phyloP scores from a whole-genome alignment of 2,797 vertebrate species.

The Tarsius wallacei region DNA sequence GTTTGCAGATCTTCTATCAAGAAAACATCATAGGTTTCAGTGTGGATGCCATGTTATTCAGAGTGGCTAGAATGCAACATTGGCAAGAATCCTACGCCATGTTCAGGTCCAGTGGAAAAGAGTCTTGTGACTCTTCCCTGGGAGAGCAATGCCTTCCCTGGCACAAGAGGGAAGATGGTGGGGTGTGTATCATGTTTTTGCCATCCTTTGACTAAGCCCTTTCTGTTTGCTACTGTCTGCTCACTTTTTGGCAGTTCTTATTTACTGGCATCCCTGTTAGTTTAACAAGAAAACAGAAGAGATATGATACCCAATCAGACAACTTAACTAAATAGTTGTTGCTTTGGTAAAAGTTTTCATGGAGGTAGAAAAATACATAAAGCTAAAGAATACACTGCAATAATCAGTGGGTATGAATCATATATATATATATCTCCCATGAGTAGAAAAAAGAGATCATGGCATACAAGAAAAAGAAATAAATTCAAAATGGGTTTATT shows the following conservation, averaged over 20 bases:
- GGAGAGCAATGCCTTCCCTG: neutral
- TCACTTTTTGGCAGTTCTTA: conserved; percentile 12
- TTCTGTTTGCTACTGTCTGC: neutral
- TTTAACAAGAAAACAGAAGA: conserved; percentile 51
- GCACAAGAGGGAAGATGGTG: neutral
- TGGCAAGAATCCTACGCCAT: neutral
- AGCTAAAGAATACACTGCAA: conserved; percentile 1
- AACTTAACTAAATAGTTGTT: neutral
- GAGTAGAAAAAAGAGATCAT: conserved; percentile 12
- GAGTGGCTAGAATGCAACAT: neutral
- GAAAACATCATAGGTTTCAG: neutral
- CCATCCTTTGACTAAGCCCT: neutral
- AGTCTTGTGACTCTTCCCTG: neutral
- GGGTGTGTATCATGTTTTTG: neutral
- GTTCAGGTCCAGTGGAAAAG: neutral
- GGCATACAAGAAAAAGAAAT: neutral
- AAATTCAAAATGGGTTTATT: conserved; percentile 1
- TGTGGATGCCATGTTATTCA: neutral
- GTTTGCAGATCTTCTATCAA: neutral
- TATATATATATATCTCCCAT: neutral
- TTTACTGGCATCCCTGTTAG: neutral
- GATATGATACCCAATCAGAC: neutral
- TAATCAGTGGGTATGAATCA: neutral
- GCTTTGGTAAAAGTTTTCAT: conserved; percentile 3
- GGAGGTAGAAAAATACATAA: neutral